A percentile compares a stretch with the other conserved stretches of the same genome.
phyloP scores from a whole-genome alignment of 1,140 invertebrate genomes.

The Asbolus verrucosus region DNA sequence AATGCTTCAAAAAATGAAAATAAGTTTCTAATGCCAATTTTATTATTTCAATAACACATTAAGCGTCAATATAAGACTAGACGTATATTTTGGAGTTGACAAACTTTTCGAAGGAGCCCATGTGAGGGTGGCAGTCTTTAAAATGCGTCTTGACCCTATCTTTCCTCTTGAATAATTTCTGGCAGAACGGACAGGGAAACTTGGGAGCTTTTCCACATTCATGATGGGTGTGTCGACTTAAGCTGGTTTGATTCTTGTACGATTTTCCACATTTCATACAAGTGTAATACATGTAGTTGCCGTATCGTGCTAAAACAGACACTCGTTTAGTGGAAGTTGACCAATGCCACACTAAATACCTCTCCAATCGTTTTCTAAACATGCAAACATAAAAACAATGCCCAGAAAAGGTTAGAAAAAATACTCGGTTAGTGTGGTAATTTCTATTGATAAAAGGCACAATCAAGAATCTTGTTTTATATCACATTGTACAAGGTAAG shows the following conservation, averaged over 20 bases:
- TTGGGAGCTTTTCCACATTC: slow-evolving; percentile 67
- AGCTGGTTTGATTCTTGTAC: slow-evolving; percentile 51
- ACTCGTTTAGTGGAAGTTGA: background rate
- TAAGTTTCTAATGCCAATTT: background rate
- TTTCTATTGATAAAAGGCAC: background rate
- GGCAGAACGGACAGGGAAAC: slow-evolving; percentile 66
- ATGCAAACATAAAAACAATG: slow-evolving; percentile 14
- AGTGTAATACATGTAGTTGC: slow-evolving; percentile 12
- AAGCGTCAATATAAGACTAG: slow-evolving; percentile 1
- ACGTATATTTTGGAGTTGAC: slow-evolving; percentile 15
- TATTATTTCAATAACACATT: slow-evolving; percentile 6
- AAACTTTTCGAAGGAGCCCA: slow-evolving; percentile 17
- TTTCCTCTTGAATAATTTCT: slow-evolving; percentile 51
- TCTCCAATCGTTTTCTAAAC: slow-evolving; percentile 25
- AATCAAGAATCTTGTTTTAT: background rate
- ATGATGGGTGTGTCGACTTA: slow-evolving; percentile 66
- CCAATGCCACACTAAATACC: background rate
- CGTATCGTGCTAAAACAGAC: slow-evolving; percentile 25
- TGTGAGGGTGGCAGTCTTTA: slow-evolving; percentile 22
- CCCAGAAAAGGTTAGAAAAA: background rate
- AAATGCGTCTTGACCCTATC: slow-evolving; percentile 50
- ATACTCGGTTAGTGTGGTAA: background rate
- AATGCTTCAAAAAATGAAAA: too few species aligned
- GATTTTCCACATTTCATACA: slow-evolving; percentile 46
- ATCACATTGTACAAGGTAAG: background rate